phyloP scores from a whole-genome alignment of 2,113 vertebrate genomes.

The Notechis scutatus region DNA sequence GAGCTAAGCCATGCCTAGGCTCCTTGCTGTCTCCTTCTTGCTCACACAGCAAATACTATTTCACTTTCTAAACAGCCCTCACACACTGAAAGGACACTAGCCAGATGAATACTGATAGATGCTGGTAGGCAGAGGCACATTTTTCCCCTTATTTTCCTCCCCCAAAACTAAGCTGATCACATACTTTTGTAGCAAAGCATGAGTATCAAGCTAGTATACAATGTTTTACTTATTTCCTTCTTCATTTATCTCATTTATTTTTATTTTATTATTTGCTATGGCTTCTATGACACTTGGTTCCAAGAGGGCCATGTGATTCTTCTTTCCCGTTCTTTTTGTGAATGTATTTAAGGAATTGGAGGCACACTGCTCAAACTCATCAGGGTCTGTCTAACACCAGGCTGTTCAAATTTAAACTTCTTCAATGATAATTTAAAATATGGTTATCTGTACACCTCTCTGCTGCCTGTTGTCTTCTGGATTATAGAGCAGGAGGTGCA shows the following conservation, averaged over 20 bases:
- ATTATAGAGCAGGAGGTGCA: background rate
- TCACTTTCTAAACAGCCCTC: no score
- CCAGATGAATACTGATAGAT: no score
- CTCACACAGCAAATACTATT: no score
- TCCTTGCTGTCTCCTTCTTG: no score
- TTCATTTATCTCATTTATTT: background rate
- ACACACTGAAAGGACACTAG: no score
- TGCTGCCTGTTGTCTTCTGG: background rate
- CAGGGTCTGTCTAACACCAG: background rate
- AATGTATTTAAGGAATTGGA: background rate
- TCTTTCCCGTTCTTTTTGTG: background rate
- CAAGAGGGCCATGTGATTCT: background rate
- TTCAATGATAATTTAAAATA: background rate
- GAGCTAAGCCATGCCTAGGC: no score
- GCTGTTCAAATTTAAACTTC: background rate
- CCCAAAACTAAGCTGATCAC: no score
- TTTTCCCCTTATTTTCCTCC: no score
- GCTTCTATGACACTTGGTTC: background rate
- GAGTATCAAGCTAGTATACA: background rate
- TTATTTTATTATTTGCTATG: background rate
- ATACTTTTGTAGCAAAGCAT: no score
- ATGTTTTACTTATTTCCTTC: background rate
- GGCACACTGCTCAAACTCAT: background rate
- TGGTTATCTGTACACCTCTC: background rate
- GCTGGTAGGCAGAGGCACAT: no score